Evolutionary conservation across 2,113 vertebrate species (phyloP), one percentile per base, ranked within the genome.

Genomic region (Zosterops borbonicus): DNA sequence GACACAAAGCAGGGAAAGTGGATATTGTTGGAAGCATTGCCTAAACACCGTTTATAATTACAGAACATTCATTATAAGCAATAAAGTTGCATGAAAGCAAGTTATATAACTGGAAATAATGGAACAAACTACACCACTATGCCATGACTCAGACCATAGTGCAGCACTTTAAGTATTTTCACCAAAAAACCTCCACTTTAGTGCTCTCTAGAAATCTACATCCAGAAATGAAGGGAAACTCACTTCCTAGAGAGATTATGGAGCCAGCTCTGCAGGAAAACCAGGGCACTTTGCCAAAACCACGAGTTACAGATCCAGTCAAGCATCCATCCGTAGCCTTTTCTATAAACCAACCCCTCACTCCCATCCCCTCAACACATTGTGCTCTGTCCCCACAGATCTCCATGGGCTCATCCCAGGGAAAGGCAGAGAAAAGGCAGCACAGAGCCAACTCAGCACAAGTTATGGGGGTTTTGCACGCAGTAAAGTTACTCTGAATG

Each of bases 401-500:
- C 42, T 62, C 56, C 52, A 27, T 24, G 44, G 27, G 14, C 35
- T 25, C 53, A 14, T 9, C 19, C 29, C 41, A 56, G 37, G 33
- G 25, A 49, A 67, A 50, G 35, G 27, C 10, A 49, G 62, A 37
- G 8, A 55, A 77, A 60, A 33, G 23, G 39, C 27, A 60, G 18
- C 22, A 14, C 44, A 28, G 23, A 78, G 35, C 9, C 52, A 73
- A 39, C 52, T 20, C 65, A 69, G 3, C 9, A 10, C 0, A 2
- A 74, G 31, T 63, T 49, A 6, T 7, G 18, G 33, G 39, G n/a
- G 12, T 10, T 86, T 55, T 73, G 33, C 23, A 39, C 1, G 2
- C 13, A 63, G 9, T 4, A 4, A 75, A 47, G 33, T 37, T 31
- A 37, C 58, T 67, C 33, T 37, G 77, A 42, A 35, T 0, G 0